Conservation (phyloP, 2,888 invertebrate species). For the Diadegma fenestrale region DNA sequence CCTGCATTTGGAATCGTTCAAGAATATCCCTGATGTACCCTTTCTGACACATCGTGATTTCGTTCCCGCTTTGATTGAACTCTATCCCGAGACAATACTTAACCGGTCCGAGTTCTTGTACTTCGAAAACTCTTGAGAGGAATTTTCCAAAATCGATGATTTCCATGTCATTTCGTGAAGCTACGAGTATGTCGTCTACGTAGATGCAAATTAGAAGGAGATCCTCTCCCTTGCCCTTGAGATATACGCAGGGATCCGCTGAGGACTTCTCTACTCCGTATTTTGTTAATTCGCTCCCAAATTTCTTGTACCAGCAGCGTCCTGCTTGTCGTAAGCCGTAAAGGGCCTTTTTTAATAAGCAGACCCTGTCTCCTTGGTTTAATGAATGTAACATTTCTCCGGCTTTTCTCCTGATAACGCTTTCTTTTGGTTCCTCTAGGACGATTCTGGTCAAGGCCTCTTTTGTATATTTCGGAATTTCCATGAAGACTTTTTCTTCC, state of each 20-base stretch:
- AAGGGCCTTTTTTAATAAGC: constrained; percentile 40
- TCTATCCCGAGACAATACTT: constrained; percentile 7
- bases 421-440: background rate
- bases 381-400: constrained; percentile 21
- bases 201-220: constrained; percentile 10
- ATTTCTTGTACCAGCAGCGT: background rate
- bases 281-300: background rate
- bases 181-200: constrained; percentile 34
- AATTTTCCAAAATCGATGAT: background rate
- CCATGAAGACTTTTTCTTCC: constrained; percentile 50
- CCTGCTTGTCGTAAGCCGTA: constrained; percentile 38
- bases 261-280: background rate
- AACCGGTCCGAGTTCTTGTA: background rate
- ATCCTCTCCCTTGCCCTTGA: background rate
- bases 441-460: constrained; percentile 42
- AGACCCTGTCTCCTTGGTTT: constrained; percentile 48
- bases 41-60: background rate
- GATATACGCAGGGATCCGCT: constrained; percentile 13
- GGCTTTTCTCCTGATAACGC: constrained; percentile 7
- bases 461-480: constrained; percentile 41
- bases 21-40: background rate
- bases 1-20: background rate
- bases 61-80: background rate
- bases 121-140: background rate
- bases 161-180: background rate